A percentile compares a stretch with the other conserved stretches of the same genome.
These are phyloP conservation scores for Sylvilagus floridanus DNA, from an alignment of 2,797 vertebrate species.

Conservation along the genomic window DNA sequence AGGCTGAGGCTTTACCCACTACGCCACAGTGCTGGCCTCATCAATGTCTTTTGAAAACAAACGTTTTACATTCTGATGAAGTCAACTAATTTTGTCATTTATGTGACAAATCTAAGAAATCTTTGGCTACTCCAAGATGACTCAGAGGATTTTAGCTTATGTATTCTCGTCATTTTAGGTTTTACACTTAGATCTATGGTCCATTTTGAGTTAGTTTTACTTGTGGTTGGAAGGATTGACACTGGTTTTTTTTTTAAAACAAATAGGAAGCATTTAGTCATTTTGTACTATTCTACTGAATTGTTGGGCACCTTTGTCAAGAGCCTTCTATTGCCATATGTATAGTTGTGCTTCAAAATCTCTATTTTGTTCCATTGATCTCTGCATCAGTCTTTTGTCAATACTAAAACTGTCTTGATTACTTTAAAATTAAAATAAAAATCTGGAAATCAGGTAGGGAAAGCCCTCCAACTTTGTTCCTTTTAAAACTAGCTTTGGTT, in stretches of 20 bases:
- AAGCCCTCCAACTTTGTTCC: slow-evolving; percentile 1
- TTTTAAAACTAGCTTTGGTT: slow-evolving; percentile 44
- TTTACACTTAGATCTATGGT: neutral
- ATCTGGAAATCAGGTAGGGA: slow-evolving; percentile 1
- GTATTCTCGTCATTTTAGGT: neutral
- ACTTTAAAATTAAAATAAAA: neutral
- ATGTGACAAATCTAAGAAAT: neutral
- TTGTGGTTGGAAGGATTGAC: neutral
- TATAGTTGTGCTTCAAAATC: neutral
- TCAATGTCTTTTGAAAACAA: neutral
- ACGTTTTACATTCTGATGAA: slow-evolving; percentile 21
- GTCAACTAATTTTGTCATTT: neutral
- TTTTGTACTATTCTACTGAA: neutral
- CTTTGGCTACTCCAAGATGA: neutral
- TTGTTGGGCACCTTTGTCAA: neutral
- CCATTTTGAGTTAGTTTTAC: slow-evolving; percentile 27
- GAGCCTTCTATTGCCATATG: neutral
- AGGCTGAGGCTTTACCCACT: too few relatives aligned
- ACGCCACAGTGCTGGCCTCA: neutral
- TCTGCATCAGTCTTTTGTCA: neutral
- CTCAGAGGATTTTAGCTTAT: neutral
- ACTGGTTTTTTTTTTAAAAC: neutral
- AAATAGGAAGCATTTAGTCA: neutral
- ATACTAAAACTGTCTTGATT: neutral
- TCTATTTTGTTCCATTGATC: neutral